A percentile compares a stretch with the other conserved stretches of the same genome.
Conservation (phyloP, 35 echinoderm and acorn worm genomes). For the Diadema setosum region DNA sequence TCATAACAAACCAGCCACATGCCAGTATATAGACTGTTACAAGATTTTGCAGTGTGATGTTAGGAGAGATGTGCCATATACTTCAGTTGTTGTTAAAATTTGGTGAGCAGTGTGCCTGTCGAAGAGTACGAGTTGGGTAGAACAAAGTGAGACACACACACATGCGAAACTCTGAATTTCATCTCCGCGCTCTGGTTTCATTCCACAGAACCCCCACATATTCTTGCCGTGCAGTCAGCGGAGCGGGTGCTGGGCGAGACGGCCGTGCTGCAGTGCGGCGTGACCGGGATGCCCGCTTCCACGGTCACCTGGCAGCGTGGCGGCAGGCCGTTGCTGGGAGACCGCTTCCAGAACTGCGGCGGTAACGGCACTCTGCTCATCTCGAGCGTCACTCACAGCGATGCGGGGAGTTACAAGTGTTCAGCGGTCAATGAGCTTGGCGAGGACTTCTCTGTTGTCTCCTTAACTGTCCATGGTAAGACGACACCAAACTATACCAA, state of each 20-base stretch:
- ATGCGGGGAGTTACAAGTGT: slow-evolving; percentile 63
- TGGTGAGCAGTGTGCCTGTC: too few species aligned
- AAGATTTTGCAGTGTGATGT: too few species aligned
- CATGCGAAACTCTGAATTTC: not conserved
- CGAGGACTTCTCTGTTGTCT: slow-evolving; percentile 1
- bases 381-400: not conserved
- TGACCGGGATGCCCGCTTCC: slow-evolving; percentile 36
- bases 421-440: slow-evolving; percentile 55
- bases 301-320: slow-evolving; percentile 54
- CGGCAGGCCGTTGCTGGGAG: slow-evolving; percentile 28
- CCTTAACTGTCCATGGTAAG: slow-evolving; percentile 69
- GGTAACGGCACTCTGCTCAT: slow-evolving; percentile 52
- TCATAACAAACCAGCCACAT: too few species aligned
- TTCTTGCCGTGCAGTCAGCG: not conserved
- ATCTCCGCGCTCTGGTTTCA: too few species aligned
- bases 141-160: too few species aligned
- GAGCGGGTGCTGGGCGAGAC: slow-evolving; percentile 9
- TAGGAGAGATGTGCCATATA: too few species aligned
- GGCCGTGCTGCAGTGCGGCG: slow-evolving; percentile 37
- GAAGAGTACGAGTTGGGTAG: too few species aligned
- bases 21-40: too few species aligned
- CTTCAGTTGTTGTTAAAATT: too few species aligned
- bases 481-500: not conserved
- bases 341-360: slow-evolving; percentile 33
- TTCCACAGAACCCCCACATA: slow-evolving; percentile 78